A percentile compares a stretch with the other conserved stretches of the same genome.
Conservation (phyloP, 2,797 vertebrate genomes). For the Halcyon smyrnensis region DNA sequence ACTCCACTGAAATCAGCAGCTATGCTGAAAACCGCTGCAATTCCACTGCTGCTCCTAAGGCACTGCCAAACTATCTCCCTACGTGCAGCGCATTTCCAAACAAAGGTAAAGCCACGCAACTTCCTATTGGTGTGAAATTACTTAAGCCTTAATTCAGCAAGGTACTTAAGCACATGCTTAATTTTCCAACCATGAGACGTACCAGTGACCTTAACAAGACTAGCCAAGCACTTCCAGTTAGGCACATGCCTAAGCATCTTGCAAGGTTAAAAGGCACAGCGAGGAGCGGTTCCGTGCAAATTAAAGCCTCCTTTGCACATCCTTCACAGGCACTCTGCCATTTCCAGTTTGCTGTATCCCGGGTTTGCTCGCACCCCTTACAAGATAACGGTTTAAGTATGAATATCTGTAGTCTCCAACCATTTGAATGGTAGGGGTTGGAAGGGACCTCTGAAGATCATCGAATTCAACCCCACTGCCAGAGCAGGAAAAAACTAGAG, state of each 20-base stretch:
- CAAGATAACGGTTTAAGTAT: neutral
- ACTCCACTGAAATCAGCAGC: neutral
- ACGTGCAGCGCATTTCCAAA: neutral
- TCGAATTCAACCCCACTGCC: too few species aligned
- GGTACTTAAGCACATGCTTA: slow-evolving; percentile 21
- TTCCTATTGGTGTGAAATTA: slow-evolving; percentile 43
- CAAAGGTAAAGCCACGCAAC: neutral
- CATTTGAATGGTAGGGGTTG: neutral
- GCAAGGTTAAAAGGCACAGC: neutral
- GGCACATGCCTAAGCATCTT: neutral
- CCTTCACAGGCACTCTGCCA: neutral
- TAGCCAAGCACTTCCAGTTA: neutral
- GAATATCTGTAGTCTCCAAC: neutral
- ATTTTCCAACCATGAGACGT: slow-evolving; percentile 7
- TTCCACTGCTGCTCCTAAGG: neutral
- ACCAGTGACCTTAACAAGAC: neutral
- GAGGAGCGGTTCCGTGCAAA: neutral
- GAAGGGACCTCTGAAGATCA: too few species aligned
- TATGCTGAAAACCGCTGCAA: neutral
- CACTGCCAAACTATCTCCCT: neutral
- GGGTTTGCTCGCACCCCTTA: neutral
- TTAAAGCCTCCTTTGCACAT: neutral
- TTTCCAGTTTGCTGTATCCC: neutral
- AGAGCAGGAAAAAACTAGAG: too few species aligned
- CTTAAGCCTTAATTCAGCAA: slow-evolving; percentile 49